Percentiles rank a stretch among this genome's conserved stretches.
Evolutionary conservation across 2,888 invertebrate genomes (phyloP).

Genomic region (Caradrina kadenii): DNA sequence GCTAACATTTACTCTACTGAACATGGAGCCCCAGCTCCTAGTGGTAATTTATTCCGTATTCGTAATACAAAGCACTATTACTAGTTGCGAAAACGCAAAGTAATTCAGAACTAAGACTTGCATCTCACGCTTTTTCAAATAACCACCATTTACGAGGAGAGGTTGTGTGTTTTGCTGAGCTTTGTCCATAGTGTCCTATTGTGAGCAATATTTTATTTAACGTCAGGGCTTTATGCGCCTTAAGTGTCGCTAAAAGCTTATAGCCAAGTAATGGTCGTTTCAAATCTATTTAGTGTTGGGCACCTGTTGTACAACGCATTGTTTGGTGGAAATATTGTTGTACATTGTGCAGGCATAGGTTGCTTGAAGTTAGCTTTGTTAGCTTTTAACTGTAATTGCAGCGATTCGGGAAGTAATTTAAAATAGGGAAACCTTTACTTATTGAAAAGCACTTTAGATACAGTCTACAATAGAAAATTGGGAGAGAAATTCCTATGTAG

Average conservation of each 20-base stretch:
- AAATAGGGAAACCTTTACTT: slow-evolving; percentile 7
- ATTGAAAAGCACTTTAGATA: slow-evolving; percentile 4
- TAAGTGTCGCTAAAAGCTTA: slow-evolving; percentile 54
- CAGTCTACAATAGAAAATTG: neutral
- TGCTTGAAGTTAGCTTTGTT: slow-evolving; percentile 24
- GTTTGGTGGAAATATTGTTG: slow-evolving; percentile 40
- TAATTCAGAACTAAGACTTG: slow-evolving; percentile 12
- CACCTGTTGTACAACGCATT: slow-evolving; percentile 47
- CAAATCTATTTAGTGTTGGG: slow-evolving; percentile 47
- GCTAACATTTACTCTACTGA: neutral
- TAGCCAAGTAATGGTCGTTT: slow-evolving; percentile 42
- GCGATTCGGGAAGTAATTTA: slow-evolving; percentile 18
- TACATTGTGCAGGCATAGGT: slow-evolving; percentile 20
- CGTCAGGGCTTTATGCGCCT: slow-evolving; percentile 30
- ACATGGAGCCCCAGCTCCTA: neutral
- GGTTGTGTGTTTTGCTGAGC: slow-evolving; percentile 18
- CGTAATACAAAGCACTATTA: slow-evolving; percentile 5
- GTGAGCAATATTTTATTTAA: slow-evolving; percentile 46
- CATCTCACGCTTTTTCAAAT: slow-evolving; percentile 29
- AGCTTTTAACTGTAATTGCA: slow-evolving; percentile 36
- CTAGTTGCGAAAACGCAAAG: slow-evolving; percentile 21
- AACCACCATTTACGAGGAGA: slow-evolving; percentile 27
- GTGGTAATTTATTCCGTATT: slow-evolving; percentile 9
- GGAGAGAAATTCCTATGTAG: neutral
- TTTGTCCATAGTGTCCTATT: slow-evolving; percentile 26